Evolutionary conservation across 2,888 invertebrate genomes (phyloP), one percentile per base, ranked within the genome.

Genomic region (Colletes collaris): DNA sequence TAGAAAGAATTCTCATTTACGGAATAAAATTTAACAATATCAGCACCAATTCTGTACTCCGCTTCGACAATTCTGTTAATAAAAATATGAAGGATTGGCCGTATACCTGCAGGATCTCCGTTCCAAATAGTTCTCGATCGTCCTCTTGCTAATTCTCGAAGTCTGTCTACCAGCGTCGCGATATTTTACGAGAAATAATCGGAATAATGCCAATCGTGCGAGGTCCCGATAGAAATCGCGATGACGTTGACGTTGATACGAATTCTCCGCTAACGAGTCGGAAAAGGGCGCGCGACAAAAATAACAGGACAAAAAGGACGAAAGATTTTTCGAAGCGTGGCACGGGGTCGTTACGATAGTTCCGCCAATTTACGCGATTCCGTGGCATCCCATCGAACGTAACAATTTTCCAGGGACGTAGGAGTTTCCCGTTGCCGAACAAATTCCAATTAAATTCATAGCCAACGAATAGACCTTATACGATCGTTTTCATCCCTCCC

Each of bases 381-480:
- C 67, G 37, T 50, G 46, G 52, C 53, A 60, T 59, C 52, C 53
- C 49, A 59, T 74, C 66, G 49, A 64, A 67, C 60, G 52, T 60
- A 72, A 71, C 58, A 62, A 79, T 77, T 81, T 63, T 63, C 46
- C 63, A 66, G 58, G 27, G 40, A 19, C 44, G 44, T 44, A 6
- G 56, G 27, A 50, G 46, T 40, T 52, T 44, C 58, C 59, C 68
- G 59, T 72, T 55, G 58, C 56, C 74, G 62, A 58, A 71, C 72
- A 70, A 66, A 81, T 76, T 69, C 72, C 83, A 75, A 85, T 81
- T 79, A 81, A 72, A 81, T 72, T 49, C 75, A 65, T 60, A 60
- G 35, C 67, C 50, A 74, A 60, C 65, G 50, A 49, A 81, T 73
- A 83, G 81, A 79, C 75, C 83, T 77, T 73, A 79, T 67, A 79